Percentiles rank a stretch among this genome's conserved stretches.
These are phyloP conservation scores for Cataglyphis livida DNA, from an alignment of 2,888 invertebrate genomes.

Conservation along the genomic window DNA sequence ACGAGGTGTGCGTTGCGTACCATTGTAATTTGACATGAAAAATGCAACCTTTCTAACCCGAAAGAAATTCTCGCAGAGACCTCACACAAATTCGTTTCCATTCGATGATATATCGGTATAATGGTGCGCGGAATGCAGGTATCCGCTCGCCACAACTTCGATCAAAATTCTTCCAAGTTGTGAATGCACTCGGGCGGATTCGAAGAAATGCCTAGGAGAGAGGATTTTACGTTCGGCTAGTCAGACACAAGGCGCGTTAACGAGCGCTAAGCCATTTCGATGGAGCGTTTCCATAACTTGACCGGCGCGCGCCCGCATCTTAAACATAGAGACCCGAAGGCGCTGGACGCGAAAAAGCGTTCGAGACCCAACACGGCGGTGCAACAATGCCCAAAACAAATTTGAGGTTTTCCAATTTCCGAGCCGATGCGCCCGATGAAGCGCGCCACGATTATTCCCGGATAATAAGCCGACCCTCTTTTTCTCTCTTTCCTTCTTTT, in stretches of 20 bases:
- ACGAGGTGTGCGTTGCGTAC: background rate
- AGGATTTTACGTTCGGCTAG: constrained; percentile 51
- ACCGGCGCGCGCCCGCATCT: constrained; percentile 1
- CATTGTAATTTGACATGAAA: constrained; percentile 19
- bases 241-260: constrained; percentile 49
- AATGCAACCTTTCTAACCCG: constrained; percentile 21
- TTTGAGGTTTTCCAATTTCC: constrained; percentile 58
- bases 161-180: background rate
- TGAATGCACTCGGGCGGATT: background rate
- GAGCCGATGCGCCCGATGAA: constrained; percentile 62
- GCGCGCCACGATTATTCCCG: constrained; percentile 66
- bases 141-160: background rate
- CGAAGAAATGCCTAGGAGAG: constrained; percentile 28
- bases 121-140: background rate
- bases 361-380: background rate
- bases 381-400: constrained; percentile 56
- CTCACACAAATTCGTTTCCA: background rate
- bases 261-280: constrained; percentile 27
- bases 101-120: background rate
- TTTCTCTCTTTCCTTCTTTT: constrained; percentile 40
- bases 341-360: constrained; percentile 19
- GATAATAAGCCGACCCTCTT: constrained; percentile 63
- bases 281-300: background rate
- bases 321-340: constrained; percentile 22
- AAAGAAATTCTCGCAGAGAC: background rate